Percentiles rank a stretch among this genome's conserved stretches.
Conservation (phyloP, 2,113 vertebrate genomes). For the Tylochromis polylepis region DNA sequence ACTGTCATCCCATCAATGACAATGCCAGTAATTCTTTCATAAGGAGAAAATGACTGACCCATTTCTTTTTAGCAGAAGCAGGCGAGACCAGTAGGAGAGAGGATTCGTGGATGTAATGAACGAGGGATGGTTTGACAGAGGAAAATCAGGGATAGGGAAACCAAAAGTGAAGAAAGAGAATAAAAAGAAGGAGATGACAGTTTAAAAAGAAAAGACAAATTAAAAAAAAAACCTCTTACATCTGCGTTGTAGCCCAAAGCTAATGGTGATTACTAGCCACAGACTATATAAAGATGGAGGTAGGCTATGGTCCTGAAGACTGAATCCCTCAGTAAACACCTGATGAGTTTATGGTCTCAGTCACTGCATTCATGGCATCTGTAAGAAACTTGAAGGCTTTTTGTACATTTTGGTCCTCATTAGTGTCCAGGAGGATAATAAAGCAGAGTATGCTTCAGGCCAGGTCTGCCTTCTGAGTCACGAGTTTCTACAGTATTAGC, state of each 20-base stretch:
- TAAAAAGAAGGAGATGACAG: rapidly evolving
- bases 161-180: neutral
- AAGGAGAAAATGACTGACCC: neutral
- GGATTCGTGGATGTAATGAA: neutral
- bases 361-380: neutral
- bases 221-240: neutral
- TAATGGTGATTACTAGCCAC: neutral
- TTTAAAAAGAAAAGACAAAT: neutral
- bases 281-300: neutral
- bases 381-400: neutral
- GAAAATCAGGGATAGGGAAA: neutral
- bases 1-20: neutral
- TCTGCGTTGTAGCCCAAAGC: neutral
- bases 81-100: neutral
- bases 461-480: neutral
- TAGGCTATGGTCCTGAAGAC: neutral
- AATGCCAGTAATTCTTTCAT: neutral
- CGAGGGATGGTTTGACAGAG: neutral
- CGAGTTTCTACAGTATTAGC: neutral
- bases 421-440: neutral
- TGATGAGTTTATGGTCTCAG: neutral
- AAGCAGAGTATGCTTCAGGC: neutral
- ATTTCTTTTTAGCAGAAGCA: neutral
- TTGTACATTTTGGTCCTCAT: neutral
- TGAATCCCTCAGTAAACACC: neutral